phyloP scores from a whole-genome alignment of 2,113 vertebrate species.

The Podarcis raffonei region DNA sequence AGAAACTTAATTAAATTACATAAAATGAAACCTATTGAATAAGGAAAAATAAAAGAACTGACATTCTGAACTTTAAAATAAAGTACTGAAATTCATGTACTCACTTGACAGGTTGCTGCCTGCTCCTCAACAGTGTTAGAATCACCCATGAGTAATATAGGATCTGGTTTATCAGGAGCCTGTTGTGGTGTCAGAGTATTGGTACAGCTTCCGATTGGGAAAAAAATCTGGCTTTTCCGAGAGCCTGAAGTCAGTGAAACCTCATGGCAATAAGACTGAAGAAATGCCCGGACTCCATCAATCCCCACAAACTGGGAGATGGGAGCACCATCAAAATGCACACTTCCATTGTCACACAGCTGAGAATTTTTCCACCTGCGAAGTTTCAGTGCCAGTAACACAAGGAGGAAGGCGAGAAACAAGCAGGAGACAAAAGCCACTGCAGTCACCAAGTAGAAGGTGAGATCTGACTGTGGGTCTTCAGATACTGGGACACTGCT shows the following conservation, averaged over 20 bases:
- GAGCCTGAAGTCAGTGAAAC: slow-evolving; percentile 53
- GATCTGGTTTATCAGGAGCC: not conserved
- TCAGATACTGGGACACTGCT: too few relatives aligned
- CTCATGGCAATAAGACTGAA: slow-evolving; percentile 16
- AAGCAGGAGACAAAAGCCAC: slow-evolving; percentile 74
- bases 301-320: slow-evolving; percentile 12
- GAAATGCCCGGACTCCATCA: slow-evolving; percentile 16
- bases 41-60: not conserved
- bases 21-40: not conserved
- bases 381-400: slow-evolving; percentile 55
- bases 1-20: too few relatives aligned
- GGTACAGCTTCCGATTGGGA: slow-evolving; percentile 3
- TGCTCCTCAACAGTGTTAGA: not conserved
- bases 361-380: slow-evolving; percentile 40
- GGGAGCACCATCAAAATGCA: not conserved
- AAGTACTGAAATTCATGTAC: not conserved
- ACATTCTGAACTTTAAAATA: not conserved
- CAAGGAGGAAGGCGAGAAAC: slow-evolving; percentile 56
- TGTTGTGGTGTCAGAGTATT: slow-evolving; percentile 10
- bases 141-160: not conserved
- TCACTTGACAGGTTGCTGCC: not conserved
- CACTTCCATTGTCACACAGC: not conserved
- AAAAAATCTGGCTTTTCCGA: slow-evolving; percentile 39
- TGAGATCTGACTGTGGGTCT: too few relatives aligned
- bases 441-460: slow-evolving; percentile 57